A percentile compares a stretch with the other conserved stretches of the same genome.
These are phyloP conservation scores for Cyclargus thomasi DNA, from an alignment of 1,140 invertebrate genomes.

Conservation along the genomic window DNA sequence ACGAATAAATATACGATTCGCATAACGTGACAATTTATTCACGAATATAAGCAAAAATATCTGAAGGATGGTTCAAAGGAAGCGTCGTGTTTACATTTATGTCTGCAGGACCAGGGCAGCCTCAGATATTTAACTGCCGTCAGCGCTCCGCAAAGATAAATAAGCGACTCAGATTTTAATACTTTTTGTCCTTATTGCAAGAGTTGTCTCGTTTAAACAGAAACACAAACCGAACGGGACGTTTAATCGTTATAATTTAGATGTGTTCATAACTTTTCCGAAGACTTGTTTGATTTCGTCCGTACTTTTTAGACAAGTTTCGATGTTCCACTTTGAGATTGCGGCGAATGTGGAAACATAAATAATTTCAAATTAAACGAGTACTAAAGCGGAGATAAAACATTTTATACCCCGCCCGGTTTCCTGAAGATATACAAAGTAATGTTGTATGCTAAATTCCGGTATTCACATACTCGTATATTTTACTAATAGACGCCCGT, in stretches of 20 bases:
- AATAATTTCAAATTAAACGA: neutral
- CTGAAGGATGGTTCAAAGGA: slow-evolving; percentile 53
- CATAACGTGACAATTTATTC: slow-evolving; percentile 20
- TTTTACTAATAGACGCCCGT: too few species aligned
- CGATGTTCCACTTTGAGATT: neutral
- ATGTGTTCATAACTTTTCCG: slow-evolving; percentile 10
- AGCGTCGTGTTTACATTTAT: slow-evolving; percentile 56
- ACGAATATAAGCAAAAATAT: slow-evolving; percentile 31
- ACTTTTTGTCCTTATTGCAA: slow-evolving; percentile 47
- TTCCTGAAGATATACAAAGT: neutral
- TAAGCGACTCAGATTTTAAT: slow-evolving; percentile 57
- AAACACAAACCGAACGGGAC: slow-evolving; percentile 17
- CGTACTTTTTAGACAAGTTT: neutral
- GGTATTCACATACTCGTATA: neutral
- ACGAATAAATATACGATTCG: slow-evolving; percentile 8
- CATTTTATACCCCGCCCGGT: neutral
- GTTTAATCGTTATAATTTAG: slow-evolving; percentile 14
- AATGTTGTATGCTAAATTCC: slow-evolving; percentile 1
- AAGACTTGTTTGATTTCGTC: slow-evolving; percentile 4
- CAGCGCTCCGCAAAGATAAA: slow-evolving; percentile 52
- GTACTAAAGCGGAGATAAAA: neutral
- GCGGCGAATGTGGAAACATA: neutral
- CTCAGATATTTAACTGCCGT: slow-evolving; percentile 59
- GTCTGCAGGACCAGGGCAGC: slow-evolving; percentile 44
- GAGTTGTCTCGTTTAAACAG: slow-evolving; percentile 27